Evolutionary conservation across 2,888 invertebrate genomes (phyloP), one percentile per base, ranked within the genome.

Genomic region (Nezara viridula): DNA sequence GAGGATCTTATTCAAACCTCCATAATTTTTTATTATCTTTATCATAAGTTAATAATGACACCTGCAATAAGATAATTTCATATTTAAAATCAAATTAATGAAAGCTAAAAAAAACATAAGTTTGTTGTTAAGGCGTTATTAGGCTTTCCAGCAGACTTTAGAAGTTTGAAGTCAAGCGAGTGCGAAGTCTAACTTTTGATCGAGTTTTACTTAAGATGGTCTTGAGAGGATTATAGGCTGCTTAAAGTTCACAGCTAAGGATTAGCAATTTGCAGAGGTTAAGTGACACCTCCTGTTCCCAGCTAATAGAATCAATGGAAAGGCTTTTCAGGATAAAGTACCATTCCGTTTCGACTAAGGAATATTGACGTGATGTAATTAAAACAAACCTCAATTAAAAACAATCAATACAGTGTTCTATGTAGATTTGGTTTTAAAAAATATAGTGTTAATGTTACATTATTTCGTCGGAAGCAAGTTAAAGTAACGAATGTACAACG

Each of bases 241-340:
- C 81, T 81, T 81, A 81, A 81, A 81, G 81, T 81, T 81, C 81
- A 40, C 44, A 44, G 81, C 81, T 81, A 44, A 44, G 81, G 81
- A 81, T 81, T 81, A 81, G 44, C 81, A 81, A 81, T 81, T 81
- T 81, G 44, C 81, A 81, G 44, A 81, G 81, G 81, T 81, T 47
- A 81, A 81, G 81, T 44, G 81, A 81, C 81, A 81, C 81, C 81
- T 81, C 81, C 81, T 81, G 32, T 73, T 37, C 24, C 19, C 37
- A 73, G 32, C 66, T 73, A 73, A 73, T 73, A 37, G 19, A 73
- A 73, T 73, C 37, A 73, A 73, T 73, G 66, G 19, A 19, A 37
- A 6, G 37, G 19, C 6, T 73, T 37, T 32, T 37, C 4, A 60
- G 12, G 37, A 73, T 37, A 37, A 10, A 73, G 32, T 19, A 21